These are phyloP conservation scores for Adelges cooleyi DNA, from an alignment of 1,140 invertebrate species.

Conservation along the genomic window DNA sequence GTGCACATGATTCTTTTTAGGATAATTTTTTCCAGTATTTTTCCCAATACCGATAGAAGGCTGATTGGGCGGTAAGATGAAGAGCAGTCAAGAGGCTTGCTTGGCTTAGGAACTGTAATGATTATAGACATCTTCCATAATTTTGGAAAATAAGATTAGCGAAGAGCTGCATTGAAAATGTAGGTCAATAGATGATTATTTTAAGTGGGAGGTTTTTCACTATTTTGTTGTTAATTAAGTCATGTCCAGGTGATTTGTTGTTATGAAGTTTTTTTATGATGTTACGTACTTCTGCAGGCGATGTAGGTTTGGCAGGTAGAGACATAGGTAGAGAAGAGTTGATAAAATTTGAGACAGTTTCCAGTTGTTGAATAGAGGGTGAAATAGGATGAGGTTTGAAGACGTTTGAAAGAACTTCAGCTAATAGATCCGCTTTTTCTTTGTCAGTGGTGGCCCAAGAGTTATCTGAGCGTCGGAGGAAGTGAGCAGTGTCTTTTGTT, in stretches of 20 bases:
- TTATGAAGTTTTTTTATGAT: neutral
- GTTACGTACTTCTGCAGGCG: neutral
- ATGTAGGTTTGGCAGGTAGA: neutral
- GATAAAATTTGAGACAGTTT: neutral
- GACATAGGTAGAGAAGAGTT: neutral
- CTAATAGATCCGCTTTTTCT: neutral
- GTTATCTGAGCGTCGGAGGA: neutral
- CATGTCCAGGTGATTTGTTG: neutral
- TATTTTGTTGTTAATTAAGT: constrained; percentile 4
- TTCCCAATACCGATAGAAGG: neutral
- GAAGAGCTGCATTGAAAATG: neutral
- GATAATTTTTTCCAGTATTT: neutral
- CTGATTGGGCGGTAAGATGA: constrained; percentile 23
- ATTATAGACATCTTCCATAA: constrained; percentile 37
- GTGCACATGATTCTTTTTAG: neutral
- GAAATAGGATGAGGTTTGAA: neutral
- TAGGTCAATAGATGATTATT: neutral
- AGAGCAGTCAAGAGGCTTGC: constrained; percentile 34
- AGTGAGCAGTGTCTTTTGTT: neutral
- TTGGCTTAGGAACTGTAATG: constrained; percentile 35
- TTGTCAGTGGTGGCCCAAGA: neutral
- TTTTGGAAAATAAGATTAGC: neutral
- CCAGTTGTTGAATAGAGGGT: neutral
- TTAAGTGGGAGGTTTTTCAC: neutral
- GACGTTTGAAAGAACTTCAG: neutral